A percentile compares a stretch with the other conserved stretches of the same genome.
These are phyloP conservation scores for Anabacerthia variegaticeps DNA, from an alignment of 2,797 vertebrate genomes.

Conservation along the genomic window DNA sequence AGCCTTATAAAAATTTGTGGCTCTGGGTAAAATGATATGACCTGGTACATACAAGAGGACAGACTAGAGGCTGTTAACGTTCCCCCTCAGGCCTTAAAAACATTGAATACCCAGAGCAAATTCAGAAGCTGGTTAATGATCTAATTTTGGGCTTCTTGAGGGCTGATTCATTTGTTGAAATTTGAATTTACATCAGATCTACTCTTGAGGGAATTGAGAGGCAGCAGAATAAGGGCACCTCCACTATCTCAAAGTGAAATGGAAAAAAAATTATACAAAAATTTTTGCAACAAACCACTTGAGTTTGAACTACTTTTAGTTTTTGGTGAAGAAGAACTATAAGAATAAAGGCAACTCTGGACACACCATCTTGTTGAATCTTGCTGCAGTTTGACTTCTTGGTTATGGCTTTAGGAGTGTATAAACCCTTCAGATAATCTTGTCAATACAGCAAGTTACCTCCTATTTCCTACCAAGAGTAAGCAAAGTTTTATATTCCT, in stretches of 20 bases:
- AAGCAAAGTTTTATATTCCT: not conserved
- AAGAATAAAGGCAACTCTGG: not conserved
- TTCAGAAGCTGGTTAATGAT: not conserved
- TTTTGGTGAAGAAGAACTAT: not conserved
- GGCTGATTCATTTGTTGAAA: not conserved
- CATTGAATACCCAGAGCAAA: not conserved
- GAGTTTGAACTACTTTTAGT: not conserved
- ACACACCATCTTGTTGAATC: not conserved
- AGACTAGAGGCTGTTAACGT: not conserved
- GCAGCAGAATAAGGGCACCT: not conserved
- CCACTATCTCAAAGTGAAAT: not conserved
- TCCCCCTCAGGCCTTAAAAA: not conserved
- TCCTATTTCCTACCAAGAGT: not conserved
- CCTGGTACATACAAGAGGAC: not conserved
- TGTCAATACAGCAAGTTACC: not conserved
- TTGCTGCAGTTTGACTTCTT: not conserved
- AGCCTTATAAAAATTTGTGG: not conserved
- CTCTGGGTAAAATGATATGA: not conserved
- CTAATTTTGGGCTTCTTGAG: not conserved
- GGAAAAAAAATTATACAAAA: rapidly evolving
- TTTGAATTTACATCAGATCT: not conserved
- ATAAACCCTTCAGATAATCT: not conserved
- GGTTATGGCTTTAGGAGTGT: not conserved
- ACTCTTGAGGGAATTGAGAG: not conserved
- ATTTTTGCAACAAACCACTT: not conserved